Evolutionary conservation across 1,140 invertebrate species (phyloP), one percentile per base, ranked within the genome.

Genomic region (Lithobius niger): DNA sequence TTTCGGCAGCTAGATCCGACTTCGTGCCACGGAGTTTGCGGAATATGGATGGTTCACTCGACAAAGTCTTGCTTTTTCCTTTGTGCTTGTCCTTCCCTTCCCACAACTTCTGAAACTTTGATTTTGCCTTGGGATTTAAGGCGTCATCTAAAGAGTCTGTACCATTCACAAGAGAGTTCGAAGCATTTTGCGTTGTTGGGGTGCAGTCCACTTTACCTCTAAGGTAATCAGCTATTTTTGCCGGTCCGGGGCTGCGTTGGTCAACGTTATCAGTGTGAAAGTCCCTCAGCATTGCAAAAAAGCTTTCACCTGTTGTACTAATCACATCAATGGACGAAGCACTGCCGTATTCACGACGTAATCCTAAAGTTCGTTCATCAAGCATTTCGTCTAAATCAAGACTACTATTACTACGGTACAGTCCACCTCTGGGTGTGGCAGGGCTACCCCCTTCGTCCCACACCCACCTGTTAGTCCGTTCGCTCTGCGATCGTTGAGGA

Each of bases 241-340:
- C 64, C 13, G 80, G 77, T 16, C 76, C 76, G 0, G 76, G 77
- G 58, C 76, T 79, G 24, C 82, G 69, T 64, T 84, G 79, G 61
- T 84, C 79, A n/a, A 71, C 68, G 53, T 78, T 67, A 25, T 75
- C 76, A 26, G 76, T 67, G n/a, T 77, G 67, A 62, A 82, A 80
- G 65, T 70, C 69, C 49, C 85, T 82, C 6, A 90, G 76, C 82
- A 91, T 85, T 4, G 81, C 82, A 68, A 85, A 84, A 65, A 86
- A 82, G 58, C 79, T 80, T 51, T 84, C 82, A 27, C 76, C 74
- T n/a, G 67, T 69, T 18, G 69, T 66, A 1, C 64, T 63, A 64
- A 82, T 76, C 54, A 82, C 73, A 65, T 85, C 82, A 54, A 85
- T 78, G 53, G 80, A 82, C 4, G 81, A 82, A 66, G 76, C 72